Percentiles rank a stretch among this genome's conserved stretches.
Conservation (phyloP, 1,140 invertebrate genomes). For the Metaphire vulgaris region DNA sequence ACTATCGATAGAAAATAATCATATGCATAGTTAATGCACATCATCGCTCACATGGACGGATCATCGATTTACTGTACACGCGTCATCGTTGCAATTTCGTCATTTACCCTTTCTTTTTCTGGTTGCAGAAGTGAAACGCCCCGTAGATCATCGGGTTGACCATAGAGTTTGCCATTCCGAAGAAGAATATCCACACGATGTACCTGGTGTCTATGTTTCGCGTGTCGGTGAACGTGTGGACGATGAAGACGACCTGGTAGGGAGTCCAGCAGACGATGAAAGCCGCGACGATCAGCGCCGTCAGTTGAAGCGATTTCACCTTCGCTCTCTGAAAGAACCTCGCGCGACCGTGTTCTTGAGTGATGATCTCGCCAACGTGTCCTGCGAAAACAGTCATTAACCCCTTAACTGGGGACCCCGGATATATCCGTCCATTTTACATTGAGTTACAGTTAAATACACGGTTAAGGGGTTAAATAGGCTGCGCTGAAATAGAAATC, state of each 20-base stretch:
- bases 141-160: conserved; percentile 81
- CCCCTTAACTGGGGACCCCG: no score
- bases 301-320: conserved; percentile 72
- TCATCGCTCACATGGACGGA: no score
- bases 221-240: conserved; percentile 54
- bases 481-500: no score
- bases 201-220: conserved; percentile 55
- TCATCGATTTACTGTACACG: no score
- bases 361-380: background rate
- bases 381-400: no score
- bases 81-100: no score
- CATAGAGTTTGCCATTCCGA: conserved; percentile 75
- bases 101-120: background rate
- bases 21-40: no score
- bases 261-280: conserved; percentile 60
- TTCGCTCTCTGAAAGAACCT: conserved; percentile 65
- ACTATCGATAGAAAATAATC: no score
- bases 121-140: conserved; percentile 57
- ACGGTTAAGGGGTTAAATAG: no score
- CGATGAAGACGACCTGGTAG: conserved; percentile 38
- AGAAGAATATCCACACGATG: conserved; percentile 47
- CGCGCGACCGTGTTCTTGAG: conserved; percentile 28
- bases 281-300: conserved; percentile 66
- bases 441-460: no score
- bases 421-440: no score